phyloP scores from a whole-genome alignment of 1,140 invertebrate species.

The Nephila pilipes region DNA sequence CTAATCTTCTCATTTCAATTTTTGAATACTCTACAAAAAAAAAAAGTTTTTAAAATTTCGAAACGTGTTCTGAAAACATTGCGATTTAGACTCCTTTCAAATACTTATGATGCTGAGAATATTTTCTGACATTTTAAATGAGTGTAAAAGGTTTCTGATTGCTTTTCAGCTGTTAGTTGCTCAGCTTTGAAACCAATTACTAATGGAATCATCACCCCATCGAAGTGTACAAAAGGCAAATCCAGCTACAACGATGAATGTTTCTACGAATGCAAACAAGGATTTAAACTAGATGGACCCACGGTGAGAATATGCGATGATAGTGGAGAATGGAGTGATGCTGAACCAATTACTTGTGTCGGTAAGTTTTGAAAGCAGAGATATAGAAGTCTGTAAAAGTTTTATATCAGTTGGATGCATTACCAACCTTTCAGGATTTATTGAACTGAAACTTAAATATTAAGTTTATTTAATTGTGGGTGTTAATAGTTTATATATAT shows the following conservation, averaged over 20 bases:
- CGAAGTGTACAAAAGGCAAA: slow-evolving; percentile 82
- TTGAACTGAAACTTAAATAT: too few species aligned
- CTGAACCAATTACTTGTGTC: slow-evolving; percentile 82
- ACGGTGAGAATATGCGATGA: slow-evolving; percentile 81
- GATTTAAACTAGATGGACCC: slow-evolving; percentile 84
- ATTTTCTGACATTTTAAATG: too few species aligned
- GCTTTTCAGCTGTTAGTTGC: slow-evolving; percentile 84
- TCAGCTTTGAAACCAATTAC: slow-evolving; percentile 82
- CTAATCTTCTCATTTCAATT: too few species aligned
- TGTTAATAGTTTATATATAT: too few species aligned
- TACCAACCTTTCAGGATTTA: too few species aligned
- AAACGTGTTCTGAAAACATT: too few species aligned
- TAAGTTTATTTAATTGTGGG: too few species aligned
- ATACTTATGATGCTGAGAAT: too few species aligned
- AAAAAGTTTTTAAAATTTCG: too few species aligned
- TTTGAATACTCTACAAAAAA: too few species aligned
- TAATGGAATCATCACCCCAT: slow-evolving; percentile 83
- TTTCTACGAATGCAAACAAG: slow-evolving; percentile 83
- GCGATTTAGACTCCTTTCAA: too few species aligned
- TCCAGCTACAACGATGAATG: slow-evolving; percentile 84
- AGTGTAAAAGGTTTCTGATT: not conserved
- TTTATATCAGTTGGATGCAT: not conserved
- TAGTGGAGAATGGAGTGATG: slow-evolving; percentile 83
- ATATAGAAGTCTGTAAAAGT: not conserved
- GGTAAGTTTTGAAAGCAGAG: slow-evolving; percentile 80